Conservation (phyloP, 1,140 invertebrate genomes). For the Bombus vancouverensis region DNA sequence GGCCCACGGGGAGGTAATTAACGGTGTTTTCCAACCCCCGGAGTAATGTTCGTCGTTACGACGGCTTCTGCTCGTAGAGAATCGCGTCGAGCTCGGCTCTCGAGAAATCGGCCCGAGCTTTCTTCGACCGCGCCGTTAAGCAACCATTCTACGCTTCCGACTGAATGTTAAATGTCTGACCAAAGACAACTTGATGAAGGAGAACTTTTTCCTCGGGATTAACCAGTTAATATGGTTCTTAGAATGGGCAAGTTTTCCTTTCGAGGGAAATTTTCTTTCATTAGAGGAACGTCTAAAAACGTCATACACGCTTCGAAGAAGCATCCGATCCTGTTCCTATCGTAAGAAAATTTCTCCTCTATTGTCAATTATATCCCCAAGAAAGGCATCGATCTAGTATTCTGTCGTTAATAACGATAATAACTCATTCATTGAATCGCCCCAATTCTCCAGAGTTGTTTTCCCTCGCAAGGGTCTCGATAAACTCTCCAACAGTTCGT, state of each 20-base stretch:
- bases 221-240: background rate
- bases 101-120: constrained; percentile 29
- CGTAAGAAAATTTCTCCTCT: no score
- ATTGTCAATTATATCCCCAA: no score
- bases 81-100: background rate
- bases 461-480: background rate
- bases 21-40: constrained; percentile 77
- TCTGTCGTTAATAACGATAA: no score
- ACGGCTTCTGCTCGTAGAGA: constrained; percentile 67
- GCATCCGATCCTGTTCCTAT: no score
- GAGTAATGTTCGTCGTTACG: constrained; percentile 81
- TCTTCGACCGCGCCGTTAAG: constrained; percentile 23
- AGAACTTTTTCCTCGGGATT: background rate
- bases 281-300: no score
- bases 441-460: background rate
- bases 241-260: background rate
- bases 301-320: no score
- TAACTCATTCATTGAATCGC: no score
- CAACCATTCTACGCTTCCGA: background rate
- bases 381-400: no score
- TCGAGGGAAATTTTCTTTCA: background rate
- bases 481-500: background rate
- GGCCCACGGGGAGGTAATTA: constrained; percentile 78
- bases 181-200: background rate
- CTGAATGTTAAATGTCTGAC: no score